Percentiles rank a stretch among this genome's conserved stretches.
These are phyloP conservation scores for Dermolepida albohirtum DNA, from an alignment of 2,888 invertebrate species.

Conservation along the genomic window DNA sequence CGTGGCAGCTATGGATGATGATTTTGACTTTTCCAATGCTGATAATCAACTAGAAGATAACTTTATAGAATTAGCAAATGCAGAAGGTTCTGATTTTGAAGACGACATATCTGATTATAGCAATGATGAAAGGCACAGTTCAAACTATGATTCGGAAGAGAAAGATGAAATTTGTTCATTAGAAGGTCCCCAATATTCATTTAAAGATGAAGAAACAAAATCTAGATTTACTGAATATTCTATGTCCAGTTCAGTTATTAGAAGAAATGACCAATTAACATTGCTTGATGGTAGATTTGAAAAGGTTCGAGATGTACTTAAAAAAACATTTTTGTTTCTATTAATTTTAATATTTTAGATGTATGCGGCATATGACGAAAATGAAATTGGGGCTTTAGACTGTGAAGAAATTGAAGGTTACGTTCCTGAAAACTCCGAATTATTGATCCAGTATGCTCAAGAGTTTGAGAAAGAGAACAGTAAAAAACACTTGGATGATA, in stretches of 20 bases:
- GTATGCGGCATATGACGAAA: conserved; percentile 88
- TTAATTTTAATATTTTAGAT: conserved; percentile 64
- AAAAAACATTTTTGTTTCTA: conserved; percentile 13
- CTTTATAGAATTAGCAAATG: conserved; percentile 87
- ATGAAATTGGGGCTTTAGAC: conserved; percentile 89
- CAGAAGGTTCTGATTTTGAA: conserved; percentile 65
- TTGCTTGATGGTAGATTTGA: conserved; percentile 91
- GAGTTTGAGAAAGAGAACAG: conserved; percentile 77
- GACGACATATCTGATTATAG: conserved; percentile 64
- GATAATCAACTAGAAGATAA: conserved; percentile 91
- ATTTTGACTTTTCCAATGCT: conserved; percentile 87
- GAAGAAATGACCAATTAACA: conserved; percentile 84
- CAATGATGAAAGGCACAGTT: conserved; percentile 52
- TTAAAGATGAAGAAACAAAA: conserved; percentile 80
- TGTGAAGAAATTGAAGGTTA: conserved; percentile 90
- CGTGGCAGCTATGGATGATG: conserved; percentile 92
- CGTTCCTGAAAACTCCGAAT: conserved; percentile 75
- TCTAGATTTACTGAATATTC: conserved; percentile 94
- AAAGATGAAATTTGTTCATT: conserved; percentile 65
- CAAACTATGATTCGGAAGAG: conserved; percentile 60
- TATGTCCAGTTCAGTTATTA: conserved; percentile 91
- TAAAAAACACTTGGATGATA: conserved; percentile 69
- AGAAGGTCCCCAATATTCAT: conserved; percentile 64
- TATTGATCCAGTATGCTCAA: conserved; percentile 78
- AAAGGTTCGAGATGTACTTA: conserved; percentile 67